These are phyloP conservation scores for Percopsis omiscomaycus DNA, from an alignment of 2,797 vertebrate species.

Conservation along the genomic window DNA sequence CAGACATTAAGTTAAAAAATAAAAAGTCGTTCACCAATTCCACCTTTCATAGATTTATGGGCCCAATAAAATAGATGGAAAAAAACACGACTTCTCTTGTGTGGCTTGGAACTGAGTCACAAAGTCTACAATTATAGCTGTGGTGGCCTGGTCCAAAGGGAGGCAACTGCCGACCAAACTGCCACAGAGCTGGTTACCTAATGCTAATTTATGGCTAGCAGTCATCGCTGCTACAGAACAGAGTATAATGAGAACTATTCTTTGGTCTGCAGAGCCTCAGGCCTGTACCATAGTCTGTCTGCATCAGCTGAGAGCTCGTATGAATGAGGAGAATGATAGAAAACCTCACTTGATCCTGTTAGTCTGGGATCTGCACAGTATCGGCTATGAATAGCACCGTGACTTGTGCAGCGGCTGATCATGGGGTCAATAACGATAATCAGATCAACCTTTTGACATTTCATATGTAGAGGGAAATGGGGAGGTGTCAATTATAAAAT, in stretches of 20 bases:
- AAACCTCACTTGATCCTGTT: constrained; percentile 21
- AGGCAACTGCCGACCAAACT: constrained; percentile 45
- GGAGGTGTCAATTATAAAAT: neutral
- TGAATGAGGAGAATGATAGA: constrained; percentile 43
- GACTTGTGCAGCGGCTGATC: neutral
- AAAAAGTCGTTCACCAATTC: constrained; percentile 57
- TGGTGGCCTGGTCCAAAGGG: constrained; percentile 28
- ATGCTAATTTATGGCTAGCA: constrained; percentile 50
- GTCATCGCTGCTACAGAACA: constrained; percentile 39
- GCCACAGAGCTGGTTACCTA: constrained; percentile 50
- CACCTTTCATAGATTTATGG: constrained; percentile 58
- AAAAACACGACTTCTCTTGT: constrained; percentile 35
- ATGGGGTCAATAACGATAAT: neutral
- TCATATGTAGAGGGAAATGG: neutral
- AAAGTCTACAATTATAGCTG: constrained; percentile 63
- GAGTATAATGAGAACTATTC: constrained; percentile 46
- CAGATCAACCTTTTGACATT: neutral
- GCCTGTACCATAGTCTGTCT: constrained; percentile 29
- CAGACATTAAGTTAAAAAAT: constrained; percentile 32
- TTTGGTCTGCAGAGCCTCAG: constrained; percentile 30
- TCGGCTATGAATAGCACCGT: neutral
- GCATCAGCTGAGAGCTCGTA: constrained; percentile 68
- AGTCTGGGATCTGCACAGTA: constrained; percentile 8
- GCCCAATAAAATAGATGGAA: constrained; percentile 60
- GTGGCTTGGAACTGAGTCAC: constrained; percentile 52